Conservation (phyloP, 2,113 vertebrate genomes). For the Parotia lawesii region DNA sequence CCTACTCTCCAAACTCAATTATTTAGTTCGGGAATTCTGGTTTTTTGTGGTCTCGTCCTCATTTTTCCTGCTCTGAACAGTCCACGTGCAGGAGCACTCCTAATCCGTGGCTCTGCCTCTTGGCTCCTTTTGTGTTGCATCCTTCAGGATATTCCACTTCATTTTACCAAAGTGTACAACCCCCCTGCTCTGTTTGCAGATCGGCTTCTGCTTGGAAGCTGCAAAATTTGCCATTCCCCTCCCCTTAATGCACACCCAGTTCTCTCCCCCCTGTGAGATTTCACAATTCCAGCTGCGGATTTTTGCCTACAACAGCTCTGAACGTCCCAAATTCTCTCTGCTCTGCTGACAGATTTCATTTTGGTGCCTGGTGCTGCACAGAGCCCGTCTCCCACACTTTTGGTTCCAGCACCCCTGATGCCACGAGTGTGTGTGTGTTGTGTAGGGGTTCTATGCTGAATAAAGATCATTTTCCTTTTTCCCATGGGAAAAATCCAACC, state of each 20-base stretch:
- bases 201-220: background rate
- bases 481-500: background rate
- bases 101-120: fast-evolving
- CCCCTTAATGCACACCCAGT: fast-evolving
- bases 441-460: background rate
- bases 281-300: background rate
- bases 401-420: background rate
- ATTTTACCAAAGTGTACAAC: background rate
- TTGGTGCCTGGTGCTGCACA: too few species aligned
- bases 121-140: background rate
- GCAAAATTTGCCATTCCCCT: background rate
- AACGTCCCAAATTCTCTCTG: fast-evolving
- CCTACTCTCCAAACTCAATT: background rate
- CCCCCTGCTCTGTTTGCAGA: background rate
- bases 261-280: background rate
- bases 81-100: background rate
- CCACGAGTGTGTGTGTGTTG: fast-evolving
- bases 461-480: background rate
- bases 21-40: fast-evolving
- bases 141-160: background rate
- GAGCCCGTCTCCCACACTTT: background rate
- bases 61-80: background rate
- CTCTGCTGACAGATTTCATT: background rate
- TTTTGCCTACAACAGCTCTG: background rate
- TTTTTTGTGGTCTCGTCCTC: fast-evolving